Evolutionary conservation across 2,888 invertebrate species (phyloP).

Genomic region (Drosophila putrida): DNA sequence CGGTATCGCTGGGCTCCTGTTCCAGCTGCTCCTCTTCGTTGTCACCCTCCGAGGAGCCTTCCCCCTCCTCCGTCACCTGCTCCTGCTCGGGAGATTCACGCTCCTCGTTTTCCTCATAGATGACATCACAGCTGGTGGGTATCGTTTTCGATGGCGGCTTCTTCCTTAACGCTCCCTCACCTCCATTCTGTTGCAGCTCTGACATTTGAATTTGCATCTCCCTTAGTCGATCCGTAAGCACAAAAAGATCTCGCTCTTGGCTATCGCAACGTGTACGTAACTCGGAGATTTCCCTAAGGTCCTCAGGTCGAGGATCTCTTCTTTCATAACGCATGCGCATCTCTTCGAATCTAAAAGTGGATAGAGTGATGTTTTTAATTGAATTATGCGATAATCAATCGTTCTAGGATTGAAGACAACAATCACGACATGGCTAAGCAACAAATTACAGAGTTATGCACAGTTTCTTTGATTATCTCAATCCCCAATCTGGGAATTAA

Average conservation of each 20-base stretch:
- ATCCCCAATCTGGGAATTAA: background rate
- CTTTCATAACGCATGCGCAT: constrained; percentile 87
- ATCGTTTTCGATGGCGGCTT: constrained; percentile 84
- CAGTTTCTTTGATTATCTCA: constrained; percentile 3
- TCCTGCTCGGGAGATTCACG: constrained; percentile 77
- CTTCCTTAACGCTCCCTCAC: constrained; percentile 64
- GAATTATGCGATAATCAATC: background rate
- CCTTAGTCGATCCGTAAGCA: constrained; percentile 87
- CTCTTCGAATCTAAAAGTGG: constrained; percentile 86
- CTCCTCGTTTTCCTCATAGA: constrained; percentile 85
- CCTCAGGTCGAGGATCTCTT: constrained; percentile 87
- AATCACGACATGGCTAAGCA: constrained; percentile 67
- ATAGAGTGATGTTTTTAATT: background rate
- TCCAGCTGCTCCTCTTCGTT: constrained; percentile 51
- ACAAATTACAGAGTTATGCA: constrained; percentile 12
- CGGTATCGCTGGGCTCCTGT: constrained; percentile 66
- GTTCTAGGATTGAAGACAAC: constrained; percentile 28
- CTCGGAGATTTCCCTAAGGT: constrained; percentile 87
- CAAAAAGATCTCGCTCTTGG: constrained; percentile 87
- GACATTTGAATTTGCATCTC: constrained; percentile 87
- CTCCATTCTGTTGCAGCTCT: constrained; percentile 76
- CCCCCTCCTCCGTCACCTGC: constrained; percentile 40
- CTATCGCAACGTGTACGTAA: constrained; percentile 87
- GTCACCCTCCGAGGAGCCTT: constrained; percentile 38
- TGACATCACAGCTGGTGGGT: constrained; percentile 85